Percentiles rank a stretch among this genome's conserved stretches.
Evolutionary conservation across 2,113 vertebrate genomes (phyloP).

Genomic region (Nannospalax galili): DNA sequence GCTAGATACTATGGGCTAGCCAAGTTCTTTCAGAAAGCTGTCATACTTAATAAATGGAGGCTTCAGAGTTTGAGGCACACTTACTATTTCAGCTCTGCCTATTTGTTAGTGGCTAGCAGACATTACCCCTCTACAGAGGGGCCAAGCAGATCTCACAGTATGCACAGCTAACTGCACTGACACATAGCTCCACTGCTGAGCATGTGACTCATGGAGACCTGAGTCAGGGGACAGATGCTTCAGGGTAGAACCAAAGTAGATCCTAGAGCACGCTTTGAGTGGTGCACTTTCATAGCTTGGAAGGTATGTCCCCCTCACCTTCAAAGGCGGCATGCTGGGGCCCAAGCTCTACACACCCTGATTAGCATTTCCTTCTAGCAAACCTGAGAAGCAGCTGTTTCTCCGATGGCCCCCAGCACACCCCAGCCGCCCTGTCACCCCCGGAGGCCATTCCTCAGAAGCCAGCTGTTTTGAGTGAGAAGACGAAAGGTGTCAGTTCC

Average conservation of each 20-base stretch:
- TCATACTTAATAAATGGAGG: neutral
- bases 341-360: neutral
- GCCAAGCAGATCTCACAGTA: neutral
- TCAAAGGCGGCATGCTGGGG: neutral
- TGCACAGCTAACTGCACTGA: neutral
- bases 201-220: neutral
- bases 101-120: too few relatives aligned
- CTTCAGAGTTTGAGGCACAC: neutral
- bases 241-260: neutral
- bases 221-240: neutral
- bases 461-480: constrained; percentile 69
- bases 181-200: neutral
- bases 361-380: constrained; percentile 14
- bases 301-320: neutral
- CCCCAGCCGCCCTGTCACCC: constrained; percentile 54
- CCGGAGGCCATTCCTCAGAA: constrained; percentile 54
- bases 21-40: neutral
- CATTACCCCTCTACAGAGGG: neutral
- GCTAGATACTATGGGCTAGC: neutral
- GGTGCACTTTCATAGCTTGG: neutral
- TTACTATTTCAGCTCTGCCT: neutral
- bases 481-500: constrained; percentile 59
- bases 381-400: constrained; percentile 67
- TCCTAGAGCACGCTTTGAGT: neutral
- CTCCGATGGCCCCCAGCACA: neutral